Conservation (phyloP, 1,140 invertebrate genomes). For the Dendrolimus kikuchii region DNA sequence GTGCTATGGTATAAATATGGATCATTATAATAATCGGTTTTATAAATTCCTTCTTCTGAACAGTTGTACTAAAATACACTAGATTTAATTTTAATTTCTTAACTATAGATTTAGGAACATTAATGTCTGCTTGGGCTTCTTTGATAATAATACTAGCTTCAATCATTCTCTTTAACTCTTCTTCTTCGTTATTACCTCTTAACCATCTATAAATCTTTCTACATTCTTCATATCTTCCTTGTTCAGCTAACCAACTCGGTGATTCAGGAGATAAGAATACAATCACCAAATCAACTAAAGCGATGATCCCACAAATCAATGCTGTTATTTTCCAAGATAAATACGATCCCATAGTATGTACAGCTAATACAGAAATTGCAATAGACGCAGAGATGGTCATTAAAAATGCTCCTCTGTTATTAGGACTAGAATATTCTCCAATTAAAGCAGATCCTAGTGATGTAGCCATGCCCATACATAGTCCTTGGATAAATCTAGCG, state of each 20-base stretch:
- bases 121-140: slow-evolving; percentile 8
- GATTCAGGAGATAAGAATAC: slow-evolving; percentile 30
- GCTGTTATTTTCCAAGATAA: slow-evolving; percentile 22
- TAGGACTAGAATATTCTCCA: slow-evolving; percentile 10
- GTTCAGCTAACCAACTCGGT: slow-evolving; percentile 26
- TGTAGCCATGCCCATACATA: slow-evolving; percentile 10
- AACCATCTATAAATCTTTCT: slow-evolving; percentile 25
- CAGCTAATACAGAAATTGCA: slow-evolving; percentile 17
- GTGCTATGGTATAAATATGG: slow-evolving; percentile 18
- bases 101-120: neutral
- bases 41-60: slow-evolving; percentile 25
- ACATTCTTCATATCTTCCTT: slow-evolving; percentile 27
- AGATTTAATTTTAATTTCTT: slow-evolving; percentile 11
- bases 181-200: slow-evolving; percentile 29
- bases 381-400: slow-evolving; percentile 23
- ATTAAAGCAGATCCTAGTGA: slow-evolving; percentile 8
- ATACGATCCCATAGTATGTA: slow-evolving; percentile 23
- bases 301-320: slow-evolving; percentile 17
- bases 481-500: slow-evolving; percentile 10
- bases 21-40: slow-evolving; percentile 29
- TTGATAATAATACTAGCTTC: slow-evolving; percentile 13
- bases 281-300: slow-evolving; percentile 21
- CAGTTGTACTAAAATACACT: slow-evolving; percentile 10
- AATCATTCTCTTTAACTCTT: slow-evolving; percentile 28
- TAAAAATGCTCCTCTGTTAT: slow-evolving; percentile 18